Percentiles rank a stretch among this genome's conserved stretches.
These are phyloP conservation scores for Drosophila truncata DNA, from an alignment of 1,140 invertebrate genomes.

Conservation along the genomic window DNA sequence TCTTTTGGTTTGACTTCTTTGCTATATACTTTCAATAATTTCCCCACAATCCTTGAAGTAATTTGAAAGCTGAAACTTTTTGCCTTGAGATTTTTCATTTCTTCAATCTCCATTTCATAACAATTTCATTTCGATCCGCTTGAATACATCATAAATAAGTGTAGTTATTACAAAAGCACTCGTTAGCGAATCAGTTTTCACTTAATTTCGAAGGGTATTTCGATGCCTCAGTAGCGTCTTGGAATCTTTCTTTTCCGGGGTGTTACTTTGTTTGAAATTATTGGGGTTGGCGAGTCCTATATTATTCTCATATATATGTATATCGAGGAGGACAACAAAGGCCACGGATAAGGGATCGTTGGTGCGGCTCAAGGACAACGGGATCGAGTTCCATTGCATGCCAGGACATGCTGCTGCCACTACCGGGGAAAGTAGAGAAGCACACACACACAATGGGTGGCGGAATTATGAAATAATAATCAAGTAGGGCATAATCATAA, in stretches of 20 bases:
- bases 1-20: background rate
- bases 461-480: slow-evolving; percentile 79
- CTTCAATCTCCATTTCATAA: slow-evolving; percentile 7
- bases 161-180: slow-evolving; percentile 25
- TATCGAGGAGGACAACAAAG: slow-evolving; percentile 36
- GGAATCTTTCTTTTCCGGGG: slow-evolving; percentile 27
- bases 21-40: background rate
- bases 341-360: slow-evolving; percentile 55
- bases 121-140: slow-evolving; percentile 16
- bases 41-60: background rate
- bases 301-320: slow-evolving; percentile 1
- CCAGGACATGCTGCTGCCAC: slow-evolving; percentile 47
- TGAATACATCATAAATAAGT: slow-evolving; percentile 1
- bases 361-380: slow-evolving; percentile 63
- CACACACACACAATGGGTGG: slow-evolving; percentile 28
- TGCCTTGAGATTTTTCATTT: slow-evolving; percentile 18
- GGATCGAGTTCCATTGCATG: slow-evolving; percentile 55
- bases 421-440: slow-evolving; percentile 57
- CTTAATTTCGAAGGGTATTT: slow-evolving; percentile 33
- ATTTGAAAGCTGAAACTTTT: slow-evolving; percentile 15
- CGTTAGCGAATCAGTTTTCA: slow-evolving; percentile 39
- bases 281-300: slow-evolving; percentile 62
- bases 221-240: slow-evolving; percentile 13
- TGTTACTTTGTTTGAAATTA: slow-evolving; percentile 38
- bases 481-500: slow-evolving; percentile 71